Evolutionary conservation across 2,888 invertebrate species (phyloP), one percentile per base, ranked within the genome.

Genomic region (Caenorhabditis japonica): DNA sequence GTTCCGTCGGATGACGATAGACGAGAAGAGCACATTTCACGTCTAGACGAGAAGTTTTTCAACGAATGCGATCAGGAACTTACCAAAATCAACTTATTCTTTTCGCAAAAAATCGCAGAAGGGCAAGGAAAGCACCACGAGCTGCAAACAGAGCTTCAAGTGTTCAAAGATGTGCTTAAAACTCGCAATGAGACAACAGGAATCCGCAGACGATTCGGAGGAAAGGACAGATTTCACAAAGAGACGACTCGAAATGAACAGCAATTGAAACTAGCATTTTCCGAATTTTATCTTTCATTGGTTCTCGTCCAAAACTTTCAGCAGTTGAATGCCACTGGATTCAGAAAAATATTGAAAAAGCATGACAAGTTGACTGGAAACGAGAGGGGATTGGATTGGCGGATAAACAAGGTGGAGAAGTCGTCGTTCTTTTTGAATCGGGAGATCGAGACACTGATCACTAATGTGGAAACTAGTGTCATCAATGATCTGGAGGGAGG

Each of bases 291-390:
- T 89, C 91, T 99, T 43, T 95, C 95, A 86, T 90, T 99, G 52
- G 95, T 99, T 83, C 90, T 99, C 15, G 90, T 99, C 71, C 97
- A 99, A 89, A 99, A 99, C 88, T 87, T 77, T 60, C 85, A 99
- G 90, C 96, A 95, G 88, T 91, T 99, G 59, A 99, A 99, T 90
- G 95, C 95, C 87, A 99, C 97, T 3, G 99, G 97, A 1, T 99
- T 99, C 90, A 91, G 97, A 76, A 99, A 99, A 90, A 99, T 99
- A 87, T 91, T 99, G 75, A 99, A 99, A 89, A 99, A 99, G 89
- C 97, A 97, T 88, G 99, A 99, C 89, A 99, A 99, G 92, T 89
- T 95, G 84, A 90, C 95, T 88, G 91, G 92, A 69, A 93, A 93
- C 56, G 93, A 93, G 79, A 91, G 91, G 79, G 99, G 99, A 0